phyloP scores from a whole-genome alignment of 2,113 vertebrate species.

The Nibea coibor region DNA sequence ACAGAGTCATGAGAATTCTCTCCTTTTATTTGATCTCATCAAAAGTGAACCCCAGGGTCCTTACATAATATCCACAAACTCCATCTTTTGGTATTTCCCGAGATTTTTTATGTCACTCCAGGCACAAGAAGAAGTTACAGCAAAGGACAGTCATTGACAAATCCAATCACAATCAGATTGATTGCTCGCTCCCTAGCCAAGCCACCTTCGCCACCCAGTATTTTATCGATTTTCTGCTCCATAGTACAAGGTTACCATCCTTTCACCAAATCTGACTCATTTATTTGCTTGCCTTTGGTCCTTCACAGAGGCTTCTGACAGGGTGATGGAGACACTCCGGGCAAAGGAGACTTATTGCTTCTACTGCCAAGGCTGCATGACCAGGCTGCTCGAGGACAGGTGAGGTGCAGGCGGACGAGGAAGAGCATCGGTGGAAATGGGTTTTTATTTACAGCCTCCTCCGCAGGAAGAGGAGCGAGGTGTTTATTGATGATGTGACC shows the following conservation, averaged over 20 bases:
- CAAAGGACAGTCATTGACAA: constrained; percentile 48
- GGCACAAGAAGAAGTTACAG: constrained; percentile 19
- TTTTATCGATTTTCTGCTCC: constrained; percentile 59
- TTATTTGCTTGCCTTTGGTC: constrained; percentile 55
- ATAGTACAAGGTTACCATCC: constrained; percentile 55
- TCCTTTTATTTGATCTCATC: constrained; percentile 20
- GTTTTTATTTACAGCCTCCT: constrained; percentile 61
- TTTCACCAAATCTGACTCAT: constrained; percentile 49
- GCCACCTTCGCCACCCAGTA: constrained; percentile 42
- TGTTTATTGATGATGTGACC: constrained; percentile 59
- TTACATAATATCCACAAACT: constrained; percentile 30
- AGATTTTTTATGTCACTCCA: constrained; percentile 1
- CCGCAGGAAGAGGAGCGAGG: constrained; percentile 38
- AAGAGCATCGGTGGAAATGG: constrained; percentile 20
- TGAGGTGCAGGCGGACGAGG: constrained; percentile 79
- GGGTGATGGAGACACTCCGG: constrained; percentile 82
- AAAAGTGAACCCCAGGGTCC: constrained; percentile 7
- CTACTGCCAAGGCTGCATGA: constrained; percentile 91
- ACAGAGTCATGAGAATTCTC: constrained; percentile 24
- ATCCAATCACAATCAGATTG: constrained; percentile 56
- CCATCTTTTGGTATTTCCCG: constrained; percentile 5
- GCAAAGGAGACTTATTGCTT: constrained; percentile 84
- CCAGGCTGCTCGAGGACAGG: constrained; percentile 86
- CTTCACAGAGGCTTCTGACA: constrained; percentile 80
- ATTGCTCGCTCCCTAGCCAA: constrained; percentile 34